These are phyloP conservation scores for Ommatoiulus sabulosus DNA, from an alignment of 2,888 invertebrate genomes.

Conservation along the genomic window DNA sequence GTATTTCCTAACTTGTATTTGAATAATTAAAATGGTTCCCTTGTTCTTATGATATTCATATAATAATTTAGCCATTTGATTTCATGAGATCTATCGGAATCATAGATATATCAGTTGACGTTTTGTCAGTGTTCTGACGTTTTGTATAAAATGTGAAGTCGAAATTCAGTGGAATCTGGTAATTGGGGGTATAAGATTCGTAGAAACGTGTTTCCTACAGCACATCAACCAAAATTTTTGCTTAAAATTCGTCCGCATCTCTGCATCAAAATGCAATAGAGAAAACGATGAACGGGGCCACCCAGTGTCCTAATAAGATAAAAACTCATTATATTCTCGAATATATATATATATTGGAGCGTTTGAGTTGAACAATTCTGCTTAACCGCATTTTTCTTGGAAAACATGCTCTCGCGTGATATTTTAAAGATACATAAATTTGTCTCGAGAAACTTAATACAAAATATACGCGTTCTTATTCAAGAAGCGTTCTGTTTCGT, in stretches of 20 bases:
- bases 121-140: no score
- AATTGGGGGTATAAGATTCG: background rate
- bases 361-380: background rate
- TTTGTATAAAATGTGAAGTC: background rate
- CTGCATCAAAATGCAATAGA: background rate
- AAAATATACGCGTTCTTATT: background rate
- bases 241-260: background rate
- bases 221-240: background rate
- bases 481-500: background rate
- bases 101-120: no score
- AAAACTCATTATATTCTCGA: background rate
- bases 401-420: background rate
- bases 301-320: slow-evolving; percentile 1
- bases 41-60: no score
- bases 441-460: background rate
- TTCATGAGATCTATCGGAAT: no score
- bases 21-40: no score
- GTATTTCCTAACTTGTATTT: no score
- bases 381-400: slow-evolving; percentile 1
- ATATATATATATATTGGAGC: background rate
- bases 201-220: background rate
- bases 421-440: background rate
- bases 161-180: background rate
- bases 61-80: no score
- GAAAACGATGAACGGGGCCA: background rate